Evolutionary conservation across 1,140 invertebrate species (phyloP).

Genomic region (Papilio aristodemus): DNA sequence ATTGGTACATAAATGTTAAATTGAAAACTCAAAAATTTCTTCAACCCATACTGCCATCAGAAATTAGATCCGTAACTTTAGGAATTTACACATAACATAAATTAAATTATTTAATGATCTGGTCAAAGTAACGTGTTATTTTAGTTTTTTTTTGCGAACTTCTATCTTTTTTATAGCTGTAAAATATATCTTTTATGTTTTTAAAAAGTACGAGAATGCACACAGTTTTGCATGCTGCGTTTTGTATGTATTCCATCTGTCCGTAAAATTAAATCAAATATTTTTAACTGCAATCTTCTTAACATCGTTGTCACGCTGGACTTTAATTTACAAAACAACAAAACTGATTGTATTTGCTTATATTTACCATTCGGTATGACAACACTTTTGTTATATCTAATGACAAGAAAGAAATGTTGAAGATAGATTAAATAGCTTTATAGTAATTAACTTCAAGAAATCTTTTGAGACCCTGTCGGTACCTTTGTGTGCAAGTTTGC

Average conservation of each 20-base stretch:
- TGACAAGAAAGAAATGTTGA: not conserved
- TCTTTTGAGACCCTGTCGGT: not conserved
- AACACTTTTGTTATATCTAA: not conserved
- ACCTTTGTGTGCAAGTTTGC: not conserved
- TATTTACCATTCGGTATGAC: not conserved
- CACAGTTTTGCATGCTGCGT: too few relatives aligned
- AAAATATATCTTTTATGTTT: too few relatives aligned
- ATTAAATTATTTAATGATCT: too few relatives aligned
- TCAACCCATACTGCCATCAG: not conserved
- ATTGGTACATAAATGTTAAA: not conserved
- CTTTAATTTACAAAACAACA: not conserved
- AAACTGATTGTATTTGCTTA: not conserved
- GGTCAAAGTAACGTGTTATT: too few relatives aligned
- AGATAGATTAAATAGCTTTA: constrained; percentile 10
- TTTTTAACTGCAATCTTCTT: too few relatives aligned
- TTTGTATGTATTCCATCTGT: too few relatives aligned
- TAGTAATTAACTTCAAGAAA: not conserved
- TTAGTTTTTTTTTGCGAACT: too few relatives aligned
- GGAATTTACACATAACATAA: not conserved
- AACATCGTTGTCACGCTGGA: too few relatives aligned
- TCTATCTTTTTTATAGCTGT: too few relatives aligned
- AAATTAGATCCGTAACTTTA: not conserved
- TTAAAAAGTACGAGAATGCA: too few relatives aligned
- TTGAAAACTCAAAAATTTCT: not conserved
- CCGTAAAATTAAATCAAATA: too few relatives aligned